Percentiles rank a stretch among this genome's conserved stretches.
Evolutionary conservation across 2,888 invertebrate genomes (phyloP).

Genomic region (Stenotaenia linearis): DNA sequence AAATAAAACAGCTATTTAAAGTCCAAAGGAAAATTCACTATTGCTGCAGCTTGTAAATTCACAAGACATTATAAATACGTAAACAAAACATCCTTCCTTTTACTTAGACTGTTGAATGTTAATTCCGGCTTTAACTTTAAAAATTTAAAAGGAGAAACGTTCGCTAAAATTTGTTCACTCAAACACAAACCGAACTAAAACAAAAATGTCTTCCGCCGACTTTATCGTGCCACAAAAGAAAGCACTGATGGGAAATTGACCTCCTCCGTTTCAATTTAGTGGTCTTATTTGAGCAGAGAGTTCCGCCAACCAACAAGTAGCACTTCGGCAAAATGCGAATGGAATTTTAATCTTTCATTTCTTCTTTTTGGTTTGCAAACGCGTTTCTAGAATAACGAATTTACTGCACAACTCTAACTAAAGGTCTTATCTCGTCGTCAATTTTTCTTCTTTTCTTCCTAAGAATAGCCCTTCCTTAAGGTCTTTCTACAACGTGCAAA

Average conservation of each 20-base stretch:
- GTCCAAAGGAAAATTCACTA: too few relatives aligned
- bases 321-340: not conserved
- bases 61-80: too few relatives aligned
- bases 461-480: not conserved
- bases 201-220: not conserved
- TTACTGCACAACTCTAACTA: not conserved
- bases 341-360: conserved; percentile 7
- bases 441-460: not conserved
- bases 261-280: not conserved
- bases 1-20: too few relatives aligned
- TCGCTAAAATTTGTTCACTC: too few relatives aligned
- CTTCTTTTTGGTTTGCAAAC: not conserved
- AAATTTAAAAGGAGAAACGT: too few relatives aligned
- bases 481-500: not conserved
- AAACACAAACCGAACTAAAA: too few relatives aligned
- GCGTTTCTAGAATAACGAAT: not conserved
- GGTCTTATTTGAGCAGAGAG: not conserved
- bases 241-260: not conserved
- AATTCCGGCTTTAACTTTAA: too few relatives aligned
- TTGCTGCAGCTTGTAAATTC: too few relatives aligned
- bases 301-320: not conserved
- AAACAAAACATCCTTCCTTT: too few relatives aligned
- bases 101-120: too few relatives aligned
- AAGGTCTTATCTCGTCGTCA: not conserved
- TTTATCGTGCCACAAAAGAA: not conserved